These are phyloP conservation scores for Thryonomys swinderianus DNA, from an alignment of 2,113 vertebrate species.

Conservation along the genomic window DNA sequence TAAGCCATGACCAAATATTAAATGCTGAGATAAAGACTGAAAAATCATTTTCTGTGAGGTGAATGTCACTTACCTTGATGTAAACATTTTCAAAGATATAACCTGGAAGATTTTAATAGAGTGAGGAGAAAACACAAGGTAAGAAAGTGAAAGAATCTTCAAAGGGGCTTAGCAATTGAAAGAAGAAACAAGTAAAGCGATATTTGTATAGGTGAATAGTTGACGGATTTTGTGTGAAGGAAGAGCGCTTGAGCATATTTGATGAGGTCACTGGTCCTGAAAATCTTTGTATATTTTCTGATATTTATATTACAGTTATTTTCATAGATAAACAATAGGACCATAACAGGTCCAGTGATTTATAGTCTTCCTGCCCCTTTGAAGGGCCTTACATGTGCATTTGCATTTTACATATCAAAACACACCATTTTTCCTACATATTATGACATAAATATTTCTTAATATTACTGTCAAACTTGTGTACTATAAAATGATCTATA, in stretches of 20 bases:
- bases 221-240: not conserved
- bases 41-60: constrained; percentile 2
- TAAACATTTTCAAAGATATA: constrained; percentile 47
- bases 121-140: not conserved
- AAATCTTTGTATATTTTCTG: constrained; percentile 24
- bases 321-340: not conserved
- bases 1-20: not conserved
- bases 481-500: constrained; percentile 30
- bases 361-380: constrained; percentile 21
- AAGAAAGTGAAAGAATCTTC: not conserved
- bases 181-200: not conserved
- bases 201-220: constrained; percentile 11
- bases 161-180: not conserved
- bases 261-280: not conserved
- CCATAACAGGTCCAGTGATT: not conserved
- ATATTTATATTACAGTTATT: constrained; percentile 22
- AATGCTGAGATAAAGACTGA: not conserved
- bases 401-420: constrained; percentile 53
- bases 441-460: constrained; percentile 20
- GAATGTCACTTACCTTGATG: constrained; percentile 9
- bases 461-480: not conserved
- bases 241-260: not conserved
- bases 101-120: constrained; percentile 1
- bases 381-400: not conserved
- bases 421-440: not conserved